phyloP scores from a whole-genome alignment of 1,140 invertebrate genomes.

The Sinonovacula constricta region DNA sequence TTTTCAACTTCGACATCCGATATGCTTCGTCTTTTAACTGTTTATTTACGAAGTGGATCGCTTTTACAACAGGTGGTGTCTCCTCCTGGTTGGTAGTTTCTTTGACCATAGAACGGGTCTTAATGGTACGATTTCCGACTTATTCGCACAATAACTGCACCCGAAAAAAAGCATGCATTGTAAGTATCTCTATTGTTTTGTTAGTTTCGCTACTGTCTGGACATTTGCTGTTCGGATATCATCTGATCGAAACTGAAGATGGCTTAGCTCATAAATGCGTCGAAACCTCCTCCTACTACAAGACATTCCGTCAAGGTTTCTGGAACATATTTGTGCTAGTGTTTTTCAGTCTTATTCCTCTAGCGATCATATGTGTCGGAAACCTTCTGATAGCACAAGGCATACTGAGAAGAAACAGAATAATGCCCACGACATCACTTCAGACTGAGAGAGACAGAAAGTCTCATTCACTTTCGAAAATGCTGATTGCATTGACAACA shows the following conservation, averaged over 20 bases:
- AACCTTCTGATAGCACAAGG: background rate
- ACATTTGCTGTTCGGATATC: background rate
- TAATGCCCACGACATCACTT: too few relatives aligned
- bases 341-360: slow-evolving; percentile 2
- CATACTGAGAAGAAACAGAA: background rate
- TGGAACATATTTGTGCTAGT: slow-evolving; percentile 9
- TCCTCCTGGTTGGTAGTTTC: slow-evolving; percentile 26
- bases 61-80: background rate
- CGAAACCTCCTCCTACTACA: background rate
- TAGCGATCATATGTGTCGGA: background rate
- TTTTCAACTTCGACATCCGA: background rate
- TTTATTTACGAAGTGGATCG: background rate
- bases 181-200: background rate
- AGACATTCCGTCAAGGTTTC: background rate
- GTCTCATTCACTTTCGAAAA: too few relatives aligned
- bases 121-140: slow-evolving; percentile 2
- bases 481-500: background rate
- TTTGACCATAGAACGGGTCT: slow-evolving; percentile 16
- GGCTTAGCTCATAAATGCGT: background rate
- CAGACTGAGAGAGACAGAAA: too few relatives aligned
- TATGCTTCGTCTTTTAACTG: slow-evolving; percentile 3
- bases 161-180: background rate
- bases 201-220: background rate
- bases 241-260: background rate
- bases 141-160: background rate